phyloP scores from a whole-genome alignment of 2,888 invertebrate genomes.

The Beris chalybata region DNA sequence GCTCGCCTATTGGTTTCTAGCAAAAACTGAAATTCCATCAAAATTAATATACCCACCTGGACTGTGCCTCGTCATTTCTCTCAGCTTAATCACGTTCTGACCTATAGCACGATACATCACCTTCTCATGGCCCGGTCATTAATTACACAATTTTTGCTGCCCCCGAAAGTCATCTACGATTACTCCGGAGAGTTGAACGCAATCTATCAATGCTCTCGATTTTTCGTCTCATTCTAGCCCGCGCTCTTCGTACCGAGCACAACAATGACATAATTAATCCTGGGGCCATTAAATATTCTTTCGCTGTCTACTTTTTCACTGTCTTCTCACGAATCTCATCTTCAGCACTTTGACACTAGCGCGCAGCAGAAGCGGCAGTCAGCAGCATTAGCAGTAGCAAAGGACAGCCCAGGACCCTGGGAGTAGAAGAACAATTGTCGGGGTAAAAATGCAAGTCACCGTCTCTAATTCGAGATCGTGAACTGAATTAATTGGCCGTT shows the following conservation, averaged over 20 bases:
- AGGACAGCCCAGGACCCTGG: neutral
- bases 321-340: conserved; percentile 31
- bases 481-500: conserved; percentile 37
- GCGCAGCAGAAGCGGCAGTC: neutral
- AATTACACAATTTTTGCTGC: conserved; percentile 27
- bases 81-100: conserved; percentile 3
- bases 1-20: too few species aligned
- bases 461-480: conserved; percentile 37
- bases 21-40: too few species aligned
- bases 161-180: conserved; percentile 22
- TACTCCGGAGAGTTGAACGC: conserved; percentile 6
- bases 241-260: conserved; percentile 15
- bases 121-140: conserved; percentile 29
- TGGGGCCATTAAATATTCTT: conserved; percentile 27
- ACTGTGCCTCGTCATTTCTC: too few species aligned
- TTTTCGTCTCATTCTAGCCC: neutral
- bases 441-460: conserved; percentile 37
- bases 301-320: conserved; percentile 10
- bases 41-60: too few species aligned
- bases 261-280: conserved; percentile 33
- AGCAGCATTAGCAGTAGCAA: neutral
- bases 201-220: conserved; percentile 22
- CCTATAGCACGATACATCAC: conserved; percentile 9
- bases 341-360: conserved; percentile 15
- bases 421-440: conserved; percentile 17